Evolutionary conservation across 30 jellyfish, hydroid and myxozoan species (phyloP).

Genomic region (Aurelia sp.): DNA sequence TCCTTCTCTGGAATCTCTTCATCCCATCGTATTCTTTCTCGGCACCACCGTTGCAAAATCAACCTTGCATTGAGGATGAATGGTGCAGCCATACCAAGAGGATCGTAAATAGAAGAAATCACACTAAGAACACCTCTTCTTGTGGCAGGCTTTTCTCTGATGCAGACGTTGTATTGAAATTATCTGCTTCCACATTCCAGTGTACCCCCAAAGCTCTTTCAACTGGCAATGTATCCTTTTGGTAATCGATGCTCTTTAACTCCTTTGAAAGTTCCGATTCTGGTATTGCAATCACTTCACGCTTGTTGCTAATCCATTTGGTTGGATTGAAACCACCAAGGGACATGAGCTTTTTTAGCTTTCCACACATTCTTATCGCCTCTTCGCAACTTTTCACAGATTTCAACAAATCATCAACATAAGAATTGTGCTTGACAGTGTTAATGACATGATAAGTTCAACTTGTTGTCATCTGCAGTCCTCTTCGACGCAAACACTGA

Average conservation of each 20-base stretch:
- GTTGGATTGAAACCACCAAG: conserved; percentile 68
- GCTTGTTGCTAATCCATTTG: conserved; percentile 52
- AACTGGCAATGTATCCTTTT: conserved; percentile 40
- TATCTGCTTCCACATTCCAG: conserved; percentile 32
- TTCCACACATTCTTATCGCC: conserved; percentile 30
- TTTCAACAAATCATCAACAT: conserved; percentile 67
- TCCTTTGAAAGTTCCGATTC: conserved; percentile 37
- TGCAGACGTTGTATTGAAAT: conserved; percentile 8
- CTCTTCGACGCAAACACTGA: conserved; percentile 60
- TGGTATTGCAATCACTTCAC: conserved; percentile 56
- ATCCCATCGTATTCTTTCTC: conserved; percentile 30
- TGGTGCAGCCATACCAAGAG: conserved; percentile 59
- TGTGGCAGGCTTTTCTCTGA: conserved; percentile 40
- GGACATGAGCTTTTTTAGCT: conserved; percentile 38
- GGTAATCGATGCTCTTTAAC: conserved; percentile 17
- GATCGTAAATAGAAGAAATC: conserved; percentile 33
- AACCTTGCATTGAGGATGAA: conserved; percentile 18
- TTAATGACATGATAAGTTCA: neutral
- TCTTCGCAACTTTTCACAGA: conserved; percentile 28
- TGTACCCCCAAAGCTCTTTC: conserved; percentile 59
- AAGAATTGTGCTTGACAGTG: conserved; percentile 49
- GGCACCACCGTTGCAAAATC: conserved; percentile 6
- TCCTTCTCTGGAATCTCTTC: conserved; percentile 12
- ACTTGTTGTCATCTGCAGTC: conserved; percentile 54
- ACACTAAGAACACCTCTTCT: conserved; percentile 38